Evolutionary conservation across 2,797 vertebrate genomes (phyloP).

Genomic region (Falco naumanni): DNA sequence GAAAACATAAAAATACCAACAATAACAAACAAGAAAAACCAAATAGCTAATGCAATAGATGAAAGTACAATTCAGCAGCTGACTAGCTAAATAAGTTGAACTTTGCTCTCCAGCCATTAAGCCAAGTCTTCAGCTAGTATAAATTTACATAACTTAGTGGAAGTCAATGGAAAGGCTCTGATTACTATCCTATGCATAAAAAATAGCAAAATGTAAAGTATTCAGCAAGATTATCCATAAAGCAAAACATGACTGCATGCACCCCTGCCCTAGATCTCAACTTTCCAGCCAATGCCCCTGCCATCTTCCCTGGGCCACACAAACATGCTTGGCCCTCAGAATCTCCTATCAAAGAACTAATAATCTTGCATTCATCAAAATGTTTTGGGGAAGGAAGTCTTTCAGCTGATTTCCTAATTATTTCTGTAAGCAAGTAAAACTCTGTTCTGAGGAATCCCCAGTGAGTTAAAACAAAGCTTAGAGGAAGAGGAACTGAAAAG

Average conservation of each 20-base stretch:
- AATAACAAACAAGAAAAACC: not conserved
- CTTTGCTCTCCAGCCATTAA: not conserved
- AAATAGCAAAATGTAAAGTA: not conserved
- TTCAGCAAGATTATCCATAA: not conserved
- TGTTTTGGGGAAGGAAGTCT: not conserved
- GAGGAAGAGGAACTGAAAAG: not conserved
- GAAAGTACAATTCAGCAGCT: not conserved
- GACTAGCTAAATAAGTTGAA: not conserved
- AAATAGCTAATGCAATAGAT: not conserved
- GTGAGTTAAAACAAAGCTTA: not conserved
- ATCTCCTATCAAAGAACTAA: not conserved
- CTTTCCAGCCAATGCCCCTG: not conserved
- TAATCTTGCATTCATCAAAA: not conserved
- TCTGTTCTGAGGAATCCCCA: not conserved
- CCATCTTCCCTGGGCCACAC: not conserved
- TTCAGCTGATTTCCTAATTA: not conserved
- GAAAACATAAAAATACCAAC: not conserved
- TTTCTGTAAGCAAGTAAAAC: not conserved
- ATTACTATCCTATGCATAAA: not conserved
- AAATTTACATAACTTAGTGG: not conserved
- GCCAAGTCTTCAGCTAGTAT: not conserved
- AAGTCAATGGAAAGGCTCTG: not conserved
- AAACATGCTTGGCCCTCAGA: not conserved
- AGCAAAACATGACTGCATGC: not conserved
- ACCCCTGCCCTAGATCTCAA: not conserved